Evolutionary conservation across 2,113 vertebrate species (phyloP), one percentile per base, ranked within the genome.

Genomic region (Argyrosomus japonicus): DNA sequence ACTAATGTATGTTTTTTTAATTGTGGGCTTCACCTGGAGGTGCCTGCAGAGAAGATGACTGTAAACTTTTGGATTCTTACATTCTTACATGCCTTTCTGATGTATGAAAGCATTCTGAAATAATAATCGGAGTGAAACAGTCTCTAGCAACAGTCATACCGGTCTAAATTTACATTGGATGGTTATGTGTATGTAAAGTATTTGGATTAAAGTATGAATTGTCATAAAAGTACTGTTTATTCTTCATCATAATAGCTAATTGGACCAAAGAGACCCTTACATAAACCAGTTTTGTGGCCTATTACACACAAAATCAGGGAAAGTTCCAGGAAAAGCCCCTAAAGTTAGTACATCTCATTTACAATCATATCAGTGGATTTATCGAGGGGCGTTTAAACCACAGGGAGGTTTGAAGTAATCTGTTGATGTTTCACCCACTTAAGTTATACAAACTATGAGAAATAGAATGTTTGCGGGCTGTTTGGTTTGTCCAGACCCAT

Each of bases 381-480:
- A 88, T 90, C 75, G 15, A 51, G 61, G 78, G 54, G 83, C 75
- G 79, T 92, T 68, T 57, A 68, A 85, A 67, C 81, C 73, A 18
- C 81, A 73, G 58, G 56, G 73, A 72, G 40, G 62, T 84, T 88
- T 84, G 82, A 89, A 84, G 87, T 89, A 60, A 90, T 92, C 45
- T 86, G 87, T 91, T 93, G 87, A 90, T 77, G 87, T 90, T 91
- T 78, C 60, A 65, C 88, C 86, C 72, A 61, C 88, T 87, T 68
- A 51, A 68, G 4, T 73, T 86, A 19, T 64, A 40, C 77, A 78
- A 70, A 51, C 53, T 50, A 50, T 70, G 76, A 85, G 79, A 82
- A 79, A 78, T 8, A 18, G 43, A 73, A 19, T 76, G 85, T 79
- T 88, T 87, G 81, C 1, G 47, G 86, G 63, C 65, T 4, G 77